Evolutionary conservation across 2,113 vertebrate genomes (phyloP), one percentile per base, ranked within the genome.

Genomic region (Forbesichthys papilliferus): DNA sequence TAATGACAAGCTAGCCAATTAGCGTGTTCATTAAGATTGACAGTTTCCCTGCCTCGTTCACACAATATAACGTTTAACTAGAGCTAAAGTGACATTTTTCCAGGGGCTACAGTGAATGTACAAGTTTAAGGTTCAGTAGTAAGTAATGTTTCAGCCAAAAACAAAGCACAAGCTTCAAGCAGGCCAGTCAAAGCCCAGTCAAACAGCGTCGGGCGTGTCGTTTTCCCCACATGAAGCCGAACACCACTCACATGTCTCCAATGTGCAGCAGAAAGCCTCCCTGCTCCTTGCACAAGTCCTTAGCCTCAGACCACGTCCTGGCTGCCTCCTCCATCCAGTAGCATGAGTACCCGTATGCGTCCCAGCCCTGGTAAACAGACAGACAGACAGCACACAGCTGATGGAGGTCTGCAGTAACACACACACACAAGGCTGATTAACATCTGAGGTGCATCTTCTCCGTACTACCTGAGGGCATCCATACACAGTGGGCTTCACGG

Each of bases 281-380:
- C 75, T 66, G 69, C 14, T 33, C 65, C 10, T 80, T 67, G 34
- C 93, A 94, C 80, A 92, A 92, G 0, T 58, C 77, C 62, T 91
- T 91, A 1, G 93, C 92, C 0, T 92, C 90, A 0, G 79, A 64
- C 74, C 92, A 91, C 67, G 36, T 91, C 77, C 65, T 84, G 46
- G 80, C 10, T 0, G 69, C 72, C 75, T 91, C 88, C 69, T 93
- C 92, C 78, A 91, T 89, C 90, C 84, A 93, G 81, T 94, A 93
- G 83, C 93, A 94, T 11, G 88, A 66, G 68, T 93, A 92, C 3
- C 74, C 88, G 8, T 92, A 94, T 0, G 87, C 91, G 53, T 89
- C 86, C 93, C 93, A 94, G 51, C 91, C 93, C 93, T 94, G 78
- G 2, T 14, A 7, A 6, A 42, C 36, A 42, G 5, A 55, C 14